Conservation (phyloP, 2,797 vertebrate species). For the Anguilla anguilla region DNA sequence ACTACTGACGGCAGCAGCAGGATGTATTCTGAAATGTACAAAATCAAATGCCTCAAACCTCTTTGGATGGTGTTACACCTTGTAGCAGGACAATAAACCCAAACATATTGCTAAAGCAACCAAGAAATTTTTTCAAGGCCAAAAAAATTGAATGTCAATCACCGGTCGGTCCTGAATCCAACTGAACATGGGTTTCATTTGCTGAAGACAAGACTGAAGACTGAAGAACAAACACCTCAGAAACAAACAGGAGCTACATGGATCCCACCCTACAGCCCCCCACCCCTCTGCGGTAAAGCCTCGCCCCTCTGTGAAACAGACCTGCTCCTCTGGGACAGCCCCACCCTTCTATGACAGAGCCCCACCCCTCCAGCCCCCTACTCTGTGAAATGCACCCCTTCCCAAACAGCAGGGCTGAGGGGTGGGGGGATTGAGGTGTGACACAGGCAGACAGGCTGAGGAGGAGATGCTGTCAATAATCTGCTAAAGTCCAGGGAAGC, state of each 20-base stretch:
- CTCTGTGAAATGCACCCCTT: neutral
- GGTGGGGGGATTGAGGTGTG: conserved; percentile 39
- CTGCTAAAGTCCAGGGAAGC: conserved; percentile 24
- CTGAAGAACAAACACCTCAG: too few relatives aligned
- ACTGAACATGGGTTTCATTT: too few relatives aligned
- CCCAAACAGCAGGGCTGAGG: neutral
- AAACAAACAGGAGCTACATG: neutral
- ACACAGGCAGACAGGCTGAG: conserved; percentile 59
- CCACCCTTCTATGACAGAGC: neutral
- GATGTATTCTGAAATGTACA: too few relatives aligned
- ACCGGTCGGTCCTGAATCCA: too few relatives aligned
- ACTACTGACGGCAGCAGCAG: too few relatives aligned
- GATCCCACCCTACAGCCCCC: neutral
- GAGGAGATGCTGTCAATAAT: conserved; percentile 62
- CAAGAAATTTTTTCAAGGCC: too few relatives aligned
- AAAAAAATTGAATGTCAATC: too few relatives aligned
- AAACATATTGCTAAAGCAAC: too few relatives aligned
- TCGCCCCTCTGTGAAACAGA: neutral
- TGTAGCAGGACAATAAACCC: too few relatives aligned
- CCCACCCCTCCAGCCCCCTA: neutral
- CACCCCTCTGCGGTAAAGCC: neutral
- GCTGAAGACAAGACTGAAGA: too few relatives aligned
- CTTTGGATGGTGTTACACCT: too few relatives aligned
- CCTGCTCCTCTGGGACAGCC: neutral
- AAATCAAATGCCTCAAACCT: too few relatives aligned